Conservation (phyloP, 2,888 invertebrate genomes). For the Dasysyrphus tricinctus region DNA sequence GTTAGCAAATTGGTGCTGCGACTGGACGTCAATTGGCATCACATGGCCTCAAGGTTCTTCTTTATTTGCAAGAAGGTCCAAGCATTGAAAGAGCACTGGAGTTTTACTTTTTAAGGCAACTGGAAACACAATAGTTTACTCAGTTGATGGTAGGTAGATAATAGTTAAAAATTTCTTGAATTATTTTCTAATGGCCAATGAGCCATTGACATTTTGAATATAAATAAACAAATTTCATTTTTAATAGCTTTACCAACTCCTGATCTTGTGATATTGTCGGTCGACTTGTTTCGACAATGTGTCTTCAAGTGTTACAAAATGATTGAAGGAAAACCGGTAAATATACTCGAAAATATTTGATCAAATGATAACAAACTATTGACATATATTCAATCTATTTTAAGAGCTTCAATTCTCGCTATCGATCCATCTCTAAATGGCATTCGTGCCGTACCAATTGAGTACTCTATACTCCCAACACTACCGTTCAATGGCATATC, state of each 20-base stretch:
- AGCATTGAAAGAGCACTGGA: slow-evolving; percentile 85
- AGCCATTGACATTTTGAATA: background rate
- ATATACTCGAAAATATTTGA: background rate
- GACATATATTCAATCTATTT: slow-evolving; percentile 20
- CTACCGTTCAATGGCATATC: slow-evolving; percentile 88
- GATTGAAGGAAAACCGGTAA: slow-evolving; percentile 87
- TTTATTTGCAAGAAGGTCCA: slow-evolving; percentile 85
- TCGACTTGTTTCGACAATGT: slow-evolving; percentile 81
- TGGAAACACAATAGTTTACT: slow-evolving; percentile 85
- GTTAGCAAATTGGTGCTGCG: slow-evolving; percentile 88
- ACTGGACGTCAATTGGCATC: slow-evolving; percentile 92
- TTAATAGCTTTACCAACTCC: slow-evolving; percentile 82
- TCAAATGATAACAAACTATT: no score
- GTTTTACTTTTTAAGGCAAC: slow-evolving; percentile 88
- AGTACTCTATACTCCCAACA: slow-evolving; percentile 89
- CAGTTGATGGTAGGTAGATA: slow-evolving; percentile 81
- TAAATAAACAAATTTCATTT: background rate
- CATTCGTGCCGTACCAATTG: slow-evolving; percentile 85
- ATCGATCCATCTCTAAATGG: slow-evolving; percentile 90
- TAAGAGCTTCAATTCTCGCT: slow-evolving; percentile 88
- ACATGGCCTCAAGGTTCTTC: slow-evolving; percentile 90
- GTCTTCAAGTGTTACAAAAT: slow-evolving; percentile 86
- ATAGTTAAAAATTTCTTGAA: background rate
- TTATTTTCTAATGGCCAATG: background rate
- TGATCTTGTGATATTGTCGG: slow-evolving; percentile 83